These are phyloP conservation scores for Ceyx cyanopectus DNA, from an alignment of 2,113 vertebrate genomes.

Conservation along the genomic window DNA sequence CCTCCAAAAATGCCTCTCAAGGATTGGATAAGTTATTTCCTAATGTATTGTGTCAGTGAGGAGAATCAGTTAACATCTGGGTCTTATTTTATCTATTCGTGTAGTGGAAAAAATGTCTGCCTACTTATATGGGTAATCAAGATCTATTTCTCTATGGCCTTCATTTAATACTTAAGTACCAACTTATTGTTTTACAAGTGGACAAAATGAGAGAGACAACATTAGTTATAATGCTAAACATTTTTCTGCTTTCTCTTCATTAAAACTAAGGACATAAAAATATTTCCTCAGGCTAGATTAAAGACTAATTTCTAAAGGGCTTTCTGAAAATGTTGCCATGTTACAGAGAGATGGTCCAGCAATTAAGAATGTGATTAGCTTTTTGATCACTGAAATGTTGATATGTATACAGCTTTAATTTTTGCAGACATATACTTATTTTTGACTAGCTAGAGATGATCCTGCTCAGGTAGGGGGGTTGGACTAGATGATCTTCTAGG, in stretches of 20 bases:
- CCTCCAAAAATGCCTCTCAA: background rate
- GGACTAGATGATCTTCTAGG: too few relatives aligned
- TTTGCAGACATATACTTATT: background rate
- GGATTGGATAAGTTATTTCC: background rate
- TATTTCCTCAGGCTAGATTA: background rate
- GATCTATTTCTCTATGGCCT: background rate
- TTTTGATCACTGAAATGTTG: background rate
- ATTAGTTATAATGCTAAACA: background rate
- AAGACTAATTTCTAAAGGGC: conserved; percentile 6
- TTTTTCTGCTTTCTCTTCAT: conserved; percentile 16
- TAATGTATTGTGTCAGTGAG: background rate
- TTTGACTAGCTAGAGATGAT: background rate
- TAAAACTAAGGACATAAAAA: conserved; percentile 23
- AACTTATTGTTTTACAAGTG: background rate
- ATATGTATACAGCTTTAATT: background rate
- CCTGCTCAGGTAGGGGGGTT: too few relatives aligned
- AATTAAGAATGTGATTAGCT: background rate
- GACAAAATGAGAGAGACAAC: background rate
- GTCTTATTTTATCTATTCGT: background rate
- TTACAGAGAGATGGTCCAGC: background rate
- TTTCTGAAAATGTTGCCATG: background rate
- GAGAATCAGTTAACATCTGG: background rate
- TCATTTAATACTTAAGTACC: background rate
- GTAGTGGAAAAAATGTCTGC: background rate
- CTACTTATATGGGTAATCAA: background rate